A percentile compares a stretch with the other conserved stretches of the same genome.
Evolutionary conservation across 2,113 vertebrate genomes (phyloP).

Genomic region (Lamprologus sp.): DNA sequence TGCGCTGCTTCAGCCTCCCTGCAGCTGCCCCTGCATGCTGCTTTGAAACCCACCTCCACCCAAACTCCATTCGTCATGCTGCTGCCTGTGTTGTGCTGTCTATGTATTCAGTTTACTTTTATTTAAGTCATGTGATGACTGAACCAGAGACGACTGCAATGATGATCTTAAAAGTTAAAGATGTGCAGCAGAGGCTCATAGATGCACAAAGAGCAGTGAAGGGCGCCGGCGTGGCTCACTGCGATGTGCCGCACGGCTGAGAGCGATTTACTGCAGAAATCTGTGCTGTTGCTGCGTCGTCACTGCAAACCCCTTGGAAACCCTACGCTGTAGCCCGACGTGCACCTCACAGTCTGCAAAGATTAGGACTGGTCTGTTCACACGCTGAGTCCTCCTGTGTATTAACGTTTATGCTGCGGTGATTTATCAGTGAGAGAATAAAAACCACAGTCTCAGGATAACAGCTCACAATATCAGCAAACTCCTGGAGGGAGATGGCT

Average conservation of each 20-base stretch:
- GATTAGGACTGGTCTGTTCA: accelerated
- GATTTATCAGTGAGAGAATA: not conserved
- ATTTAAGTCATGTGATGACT: not conserved
- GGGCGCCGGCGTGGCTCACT: not conserved
- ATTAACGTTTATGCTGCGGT: accelerated
- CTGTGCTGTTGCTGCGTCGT: not conserved
- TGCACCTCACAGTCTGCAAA: not conserved
- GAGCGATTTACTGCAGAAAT: not conserved
- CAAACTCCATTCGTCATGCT: not conserved
- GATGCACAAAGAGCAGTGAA: not conserved
- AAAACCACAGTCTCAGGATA: not conserved
- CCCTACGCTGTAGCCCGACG: not conserved
- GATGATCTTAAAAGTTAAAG: not conserved
- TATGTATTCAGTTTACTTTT: not conserved
- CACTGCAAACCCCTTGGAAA: not conserved
- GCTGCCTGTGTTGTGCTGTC: not conserved
- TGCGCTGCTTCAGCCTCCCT: not conserved
- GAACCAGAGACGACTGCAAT: not conserved
- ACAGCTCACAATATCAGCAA: not conserved
- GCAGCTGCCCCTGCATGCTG: not conserved
- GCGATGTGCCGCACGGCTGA: not conserved
- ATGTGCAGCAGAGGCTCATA: not conserved
- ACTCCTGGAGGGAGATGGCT: not conserved
- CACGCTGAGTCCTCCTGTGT: not conserved
- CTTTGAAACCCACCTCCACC: not conserved